A percentile compares a stretch with the other conserved stretches of the same genome.
phyloP scores from a whole-genome alignment of 2,113 vertebrate species.

The Machaerirhynchus nigripectus region DNA sequence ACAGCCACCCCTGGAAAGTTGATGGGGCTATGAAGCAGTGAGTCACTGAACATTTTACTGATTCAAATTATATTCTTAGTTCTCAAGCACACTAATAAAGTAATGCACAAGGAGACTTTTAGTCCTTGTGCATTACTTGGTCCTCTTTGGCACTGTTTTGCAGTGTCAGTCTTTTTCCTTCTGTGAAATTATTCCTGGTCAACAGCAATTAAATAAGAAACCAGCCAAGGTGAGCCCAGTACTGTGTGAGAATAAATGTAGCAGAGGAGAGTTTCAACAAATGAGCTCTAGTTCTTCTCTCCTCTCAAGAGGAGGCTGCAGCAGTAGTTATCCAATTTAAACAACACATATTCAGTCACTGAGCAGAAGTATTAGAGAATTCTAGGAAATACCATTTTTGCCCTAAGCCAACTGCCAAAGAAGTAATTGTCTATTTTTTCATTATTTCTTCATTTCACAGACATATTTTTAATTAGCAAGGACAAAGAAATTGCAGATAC shows the following conservation, averaged over 20 bases:
- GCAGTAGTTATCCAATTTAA: background rate
- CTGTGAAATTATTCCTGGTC: background rate
- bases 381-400: background rate
- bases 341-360: background rate
- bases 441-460: background rate
- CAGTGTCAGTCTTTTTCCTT: background rate
- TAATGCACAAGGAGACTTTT: background rate
- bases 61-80: background rate
- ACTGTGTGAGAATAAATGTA: background rate
- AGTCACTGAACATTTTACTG: background rate
- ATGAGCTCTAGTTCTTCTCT: background rate
- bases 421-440: background rate
- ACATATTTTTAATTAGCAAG: background rate
- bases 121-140: background rate
- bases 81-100: background rate
- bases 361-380: background rate
- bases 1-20: background rate
- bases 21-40: background rate
- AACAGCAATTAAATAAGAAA: background rate
- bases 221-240: background rate
- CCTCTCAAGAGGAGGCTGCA: background rate
- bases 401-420: background rate
- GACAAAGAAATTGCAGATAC: background rate
- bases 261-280: background rate
- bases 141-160: background rate